Percentiles rank a stretch among this genome's conserved stretches.
These are phyloP conservation scores for Drosophila mayri DNA, from an alignment of 1,140 invertebrate species.

Conservation along the genomic window DNA sequence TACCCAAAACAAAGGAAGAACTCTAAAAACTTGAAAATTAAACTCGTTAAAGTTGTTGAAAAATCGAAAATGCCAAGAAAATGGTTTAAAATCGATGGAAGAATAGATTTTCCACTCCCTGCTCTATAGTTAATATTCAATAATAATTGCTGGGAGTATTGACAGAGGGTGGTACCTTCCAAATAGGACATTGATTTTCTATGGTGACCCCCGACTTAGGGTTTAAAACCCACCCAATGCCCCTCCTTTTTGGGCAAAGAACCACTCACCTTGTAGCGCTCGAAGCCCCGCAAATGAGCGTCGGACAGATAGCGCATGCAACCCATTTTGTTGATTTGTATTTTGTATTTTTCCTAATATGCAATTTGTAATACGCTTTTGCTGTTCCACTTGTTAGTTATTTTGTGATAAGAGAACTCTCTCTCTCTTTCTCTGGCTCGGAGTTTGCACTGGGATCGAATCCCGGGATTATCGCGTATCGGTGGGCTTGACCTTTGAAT, in stretches of 20 bases:
- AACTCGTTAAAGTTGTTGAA: not conserved
- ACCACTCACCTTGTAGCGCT: conserved; percentile 91
- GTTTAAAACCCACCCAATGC: not conserved
- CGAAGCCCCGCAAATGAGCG: conserved; percentile 92
- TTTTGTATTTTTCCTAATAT: conserved; percentile 13
- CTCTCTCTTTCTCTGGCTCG: not conserved
- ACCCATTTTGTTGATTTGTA: conserved; percentile 55
- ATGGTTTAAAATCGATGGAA: conserved; percentile 16
- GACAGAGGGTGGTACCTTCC: not conserved
- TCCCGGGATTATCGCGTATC: conserved; percentile 19
- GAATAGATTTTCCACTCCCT: not conserved
- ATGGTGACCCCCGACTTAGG: not conserved
- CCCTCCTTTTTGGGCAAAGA: not conserved
- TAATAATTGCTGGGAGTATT: conserved; percentile 25
- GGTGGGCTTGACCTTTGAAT: conserved; percentile 35
- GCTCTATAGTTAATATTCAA: conserved; percentile 20
- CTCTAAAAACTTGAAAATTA: not conserved
- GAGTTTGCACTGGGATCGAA: conserved; percentile 38
- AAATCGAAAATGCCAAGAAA: not conserved
- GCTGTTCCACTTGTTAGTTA: conserved; percentile 10
- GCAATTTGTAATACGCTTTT: conserved; percentile 13
- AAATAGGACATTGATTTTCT: conserved; percentile 59
- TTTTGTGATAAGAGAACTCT: conserved; percentile 11
- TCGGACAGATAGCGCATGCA: conserved; percentile 88
- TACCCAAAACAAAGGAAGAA: not conserved